phyloP scores from a whole-genome alignment of 2,888 invertebrate genomes.

The Amblyjoppa proteus region DNA sequence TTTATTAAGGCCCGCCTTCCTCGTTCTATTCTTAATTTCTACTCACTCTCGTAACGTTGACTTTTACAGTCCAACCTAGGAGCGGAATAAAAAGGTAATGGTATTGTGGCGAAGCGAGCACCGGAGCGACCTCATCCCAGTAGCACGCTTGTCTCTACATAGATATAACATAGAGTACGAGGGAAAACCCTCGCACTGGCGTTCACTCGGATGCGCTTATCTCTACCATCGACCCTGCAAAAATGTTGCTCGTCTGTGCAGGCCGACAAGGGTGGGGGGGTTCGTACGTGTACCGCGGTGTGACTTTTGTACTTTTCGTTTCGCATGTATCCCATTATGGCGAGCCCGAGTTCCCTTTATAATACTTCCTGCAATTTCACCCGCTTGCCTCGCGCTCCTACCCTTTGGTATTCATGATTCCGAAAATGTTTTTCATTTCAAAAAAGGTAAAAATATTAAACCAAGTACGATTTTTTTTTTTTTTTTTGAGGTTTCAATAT shows the following conservation, averaged over 20 bases:
- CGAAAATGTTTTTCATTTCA: conserved; percentile 34
- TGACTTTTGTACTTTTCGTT: conserved; percentile 67
- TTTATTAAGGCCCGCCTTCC: conserved; percentile 45
- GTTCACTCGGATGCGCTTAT: conserved; percentile 59
- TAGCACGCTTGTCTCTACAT: conserved; percentile 12
- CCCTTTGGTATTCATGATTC: conserved; percentile 61
- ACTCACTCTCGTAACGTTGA: conserved; percentile 50
- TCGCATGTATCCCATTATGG: conserved; percentile 63
- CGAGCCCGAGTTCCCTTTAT: conserved; percentile 58
- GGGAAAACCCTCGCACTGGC: conserved; percentile 42
- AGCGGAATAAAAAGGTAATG: conserved; percentile 57
- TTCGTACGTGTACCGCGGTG: conserved; percentile 56
- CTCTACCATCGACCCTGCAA: conserved; percentile 56
- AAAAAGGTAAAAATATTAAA: not conserved
- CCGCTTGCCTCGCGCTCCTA: conserved; percentile 48
- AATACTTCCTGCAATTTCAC: conserved; percentile 61
- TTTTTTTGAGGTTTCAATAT: conserved; percentile 18
- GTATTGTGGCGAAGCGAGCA: conserved; percentile 52
- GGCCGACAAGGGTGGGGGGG: conserved; percentile 43
- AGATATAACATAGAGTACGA: conserved; percentile 41
- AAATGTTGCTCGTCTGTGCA: conserved; percentile 58
- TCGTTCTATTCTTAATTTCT: conserved; percentile 62
- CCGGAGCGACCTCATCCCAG: conserved; percentile 25
- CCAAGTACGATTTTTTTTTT: not conserved
- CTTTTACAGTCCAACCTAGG: conserved; percentile 55